phyloP scores from a whole-genome alignment of 2,113 vertebrate genomes.

The Serilophus lunatus region DNA sequence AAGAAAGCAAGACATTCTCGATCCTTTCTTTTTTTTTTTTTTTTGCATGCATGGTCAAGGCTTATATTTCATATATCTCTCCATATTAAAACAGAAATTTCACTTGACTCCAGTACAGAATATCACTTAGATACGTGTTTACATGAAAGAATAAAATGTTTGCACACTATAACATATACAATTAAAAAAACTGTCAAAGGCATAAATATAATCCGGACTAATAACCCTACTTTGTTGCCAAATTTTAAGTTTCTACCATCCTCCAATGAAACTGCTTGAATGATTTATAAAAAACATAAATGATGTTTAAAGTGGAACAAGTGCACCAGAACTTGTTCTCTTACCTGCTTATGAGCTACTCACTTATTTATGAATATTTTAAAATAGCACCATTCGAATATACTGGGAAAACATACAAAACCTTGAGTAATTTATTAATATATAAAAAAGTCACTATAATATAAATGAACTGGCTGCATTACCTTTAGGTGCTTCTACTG shows the following conservation, averaged over 20 bases:
- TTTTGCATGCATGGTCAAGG: neutral
- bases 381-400: neutral
- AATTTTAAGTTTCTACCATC: neutral
- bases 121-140: neutral
- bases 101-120: neutral
- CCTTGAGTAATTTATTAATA: neutral
- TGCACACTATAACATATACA: neutral
- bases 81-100: neutral
- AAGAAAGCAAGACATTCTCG: neutral
- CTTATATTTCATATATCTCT: neutral
- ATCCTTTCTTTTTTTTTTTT: neutral
- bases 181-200: neutral
- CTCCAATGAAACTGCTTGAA: neutral
- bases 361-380: neutral
- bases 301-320: neutral
- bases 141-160: neutral
- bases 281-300: neutral
- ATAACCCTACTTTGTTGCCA: neutral
- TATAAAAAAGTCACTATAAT: neutral
- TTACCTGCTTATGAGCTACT: neutral
- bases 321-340: neutral
- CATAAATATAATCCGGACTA: neutral
- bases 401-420: neutral
- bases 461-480: neutral
- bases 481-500: neutral